A percentile compares a stretch with the other conserved stretches of the same genome.
Conservation (phyloP, 2,888 invertebrate species). For the Achlya flavicornis region DNA sequence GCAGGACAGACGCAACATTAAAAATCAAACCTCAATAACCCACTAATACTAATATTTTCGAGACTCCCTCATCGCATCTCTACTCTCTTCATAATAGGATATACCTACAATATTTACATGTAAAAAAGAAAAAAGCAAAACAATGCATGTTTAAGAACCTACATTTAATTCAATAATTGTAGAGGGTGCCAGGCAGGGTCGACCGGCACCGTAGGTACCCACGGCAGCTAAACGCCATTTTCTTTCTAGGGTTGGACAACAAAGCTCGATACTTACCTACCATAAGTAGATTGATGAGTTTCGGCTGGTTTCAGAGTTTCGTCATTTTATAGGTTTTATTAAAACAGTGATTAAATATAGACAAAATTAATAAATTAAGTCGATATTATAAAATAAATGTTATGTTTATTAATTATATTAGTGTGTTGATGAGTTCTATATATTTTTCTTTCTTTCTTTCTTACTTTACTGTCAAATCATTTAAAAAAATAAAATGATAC, state of each 20-base stretch:
- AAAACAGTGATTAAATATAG: neutral
- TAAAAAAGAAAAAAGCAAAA: conserved; percentile 57
- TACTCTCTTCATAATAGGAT: too few species aligned
- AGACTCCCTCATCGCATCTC: too few species aligned
- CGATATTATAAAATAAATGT: neutral
- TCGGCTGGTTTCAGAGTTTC: neutral
- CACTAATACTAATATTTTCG: too few species aligned
- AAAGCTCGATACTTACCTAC: conserved; percentile 26
- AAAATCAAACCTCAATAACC: neutral
- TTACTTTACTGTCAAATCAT: too few species aligned
- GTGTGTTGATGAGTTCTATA: too few species aligned
- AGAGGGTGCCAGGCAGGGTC: conserved; percentile 50
- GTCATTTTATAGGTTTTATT: neutral
- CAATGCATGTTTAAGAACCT: conserved; percentile 42
- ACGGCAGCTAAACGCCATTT: conserved; percentile 71
- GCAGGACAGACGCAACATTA: too few species aligned
- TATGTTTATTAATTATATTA: neutral
- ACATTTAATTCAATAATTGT: conserved; percentile 73
- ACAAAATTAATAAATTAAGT: neutral
- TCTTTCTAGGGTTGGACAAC: conserved; percentile 46
- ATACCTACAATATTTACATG: conserved; percentile 37
- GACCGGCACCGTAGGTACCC: conserved; percentile 39
- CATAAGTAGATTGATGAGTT: neutral
- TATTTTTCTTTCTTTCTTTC: too few species aligned
- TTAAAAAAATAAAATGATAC: too few species aligned